Conservation (phyloP, 2,797 vertebrate species). For the Glyptemys insculpta region DNA sequence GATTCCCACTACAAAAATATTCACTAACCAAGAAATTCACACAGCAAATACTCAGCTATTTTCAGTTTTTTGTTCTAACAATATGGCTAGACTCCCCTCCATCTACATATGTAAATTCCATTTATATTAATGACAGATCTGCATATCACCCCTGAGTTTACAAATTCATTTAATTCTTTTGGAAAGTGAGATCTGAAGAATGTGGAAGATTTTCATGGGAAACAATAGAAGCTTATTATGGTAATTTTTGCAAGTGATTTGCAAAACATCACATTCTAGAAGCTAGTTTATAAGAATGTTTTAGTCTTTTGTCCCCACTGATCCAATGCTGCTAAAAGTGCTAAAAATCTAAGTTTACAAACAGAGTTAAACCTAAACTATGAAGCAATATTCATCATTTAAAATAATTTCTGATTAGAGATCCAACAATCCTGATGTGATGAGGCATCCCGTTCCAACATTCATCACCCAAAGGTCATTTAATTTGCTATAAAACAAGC, state of each 20-base stretch:
- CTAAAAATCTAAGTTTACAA: too few relatives aligned
- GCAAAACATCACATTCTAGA: neutral
- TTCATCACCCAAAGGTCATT: neutral
- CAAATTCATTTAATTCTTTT: too few relatives aligned
- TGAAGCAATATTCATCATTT: neutral
- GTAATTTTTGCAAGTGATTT: neutral
- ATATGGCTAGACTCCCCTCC: neutral
- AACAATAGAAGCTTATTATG: neutral
- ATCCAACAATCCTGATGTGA: too few relatives aligned
- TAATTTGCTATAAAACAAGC: neutral
- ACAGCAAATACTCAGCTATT: neutral
- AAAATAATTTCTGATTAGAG: neutral
- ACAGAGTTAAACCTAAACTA: too few relatives aligned
- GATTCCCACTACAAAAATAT: neutral
- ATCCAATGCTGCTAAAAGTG: too few relatives aligned
- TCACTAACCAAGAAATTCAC: neutral
- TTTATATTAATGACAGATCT: accelerated
- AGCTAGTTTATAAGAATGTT: neutral
- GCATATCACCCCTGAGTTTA: neutral
- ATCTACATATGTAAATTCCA: accelerated
- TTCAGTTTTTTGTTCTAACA: neutral
- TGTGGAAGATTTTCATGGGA: neutral
- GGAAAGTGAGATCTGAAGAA: too few relatives aligned
- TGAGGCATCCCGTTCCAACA: too few relatives aligned
- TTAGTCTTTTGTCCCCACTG: neutral